Percentiles rank a stretch among this genome's conserved stretches.
Conservation (phyloP, 2,888 invertebrate genomes). For the Agapostemon virescens region DNA sequence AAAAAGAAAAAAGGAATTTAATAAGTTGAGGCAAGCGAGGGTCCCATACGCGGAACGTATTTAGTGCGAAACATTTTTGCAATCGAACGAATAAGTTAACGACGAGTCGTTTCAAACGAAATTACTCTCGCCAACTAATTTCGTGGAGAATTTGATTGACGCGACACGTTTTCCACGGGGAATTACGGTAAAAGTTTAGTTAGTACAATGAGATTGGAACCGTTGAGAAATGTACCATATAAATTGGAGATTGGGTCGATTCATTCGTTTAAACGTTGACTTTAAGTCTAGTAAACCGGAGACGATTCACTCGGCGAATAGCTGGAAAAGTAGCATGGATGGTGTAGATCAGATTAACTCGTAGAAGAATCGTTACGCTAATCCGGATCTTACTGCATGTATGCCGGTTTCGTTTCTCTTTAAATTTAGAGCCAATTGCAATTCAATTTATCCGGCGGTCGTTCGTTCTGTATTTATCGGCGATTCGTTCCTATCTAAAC, state of each 20-base stretch:
- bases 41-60: background rate
- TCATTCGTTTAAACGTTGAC: background rate
- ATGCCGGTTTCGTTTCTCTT: background rate
- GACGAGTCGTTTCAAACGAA: background rate
- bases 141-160: background rate
- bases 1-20: too few relatives aligned
- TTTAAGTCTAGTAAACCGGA: background rate
- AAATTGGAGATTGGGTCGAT: background rate
- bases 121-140: too few relatives aligned
- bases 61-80: background rate
- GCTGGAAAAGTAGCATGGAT: background rate
- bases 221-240: background rate
- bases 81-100: background rate
- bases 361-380: background rate
- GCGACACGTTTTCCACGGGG: background rate
- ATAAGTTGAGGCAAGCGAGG: too few relatives aligned
- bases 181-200: background rate
- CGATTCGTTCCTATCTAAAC: background rate
- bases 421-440: background rate
- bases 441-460: background rate
- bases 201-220: background rate
- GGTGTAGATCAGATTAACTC: background rate
- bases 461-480: background rate
- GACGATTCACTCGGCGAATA: background rate
- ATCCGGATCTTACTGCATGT: constrained; percentile 3